Percentiles rank a stretch among this genome's conserved stretches.
These are phyloP conservation scores for Gallinago nigripennis DNA, from an alignment of 2,797 vertebrate genomes.

Conservation along the genomic window DNA sequence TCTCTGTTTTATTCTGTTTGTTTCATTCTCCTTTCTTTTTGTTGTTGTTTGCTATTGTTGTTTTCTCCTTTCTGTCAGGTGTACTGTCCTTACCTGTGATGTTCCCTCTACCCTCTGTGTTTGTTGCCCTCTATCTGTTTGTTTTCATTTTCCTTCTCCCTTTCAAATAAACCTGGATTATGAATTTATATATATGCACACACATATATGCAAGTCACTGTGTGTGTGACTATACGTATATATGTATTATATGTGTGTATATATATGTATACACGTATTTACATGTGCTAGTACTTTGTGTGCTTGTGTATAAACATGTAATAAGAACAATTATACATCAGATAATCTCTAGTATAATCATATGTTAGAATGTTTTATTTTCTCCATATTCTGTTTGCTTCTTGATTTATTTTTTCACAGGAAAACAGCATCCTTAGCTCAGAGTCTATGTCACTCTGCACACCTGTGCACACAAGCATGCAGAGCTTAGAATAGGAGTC, in stretches of 20 bases:
- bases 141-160: neutral
- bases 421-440: neutral
- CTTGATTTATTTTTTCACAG: neutral
- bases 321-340: rapidly evolving
- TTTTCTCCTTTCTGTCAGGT: slow-evolving; percentile 4
- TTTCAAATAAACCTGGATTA: neutral
- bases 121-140: neutral
- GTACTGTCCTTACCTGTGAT: neutral
- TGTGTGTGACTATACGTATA: neutral
- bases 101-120: neutral
- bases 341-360: neutral
- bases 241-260: no score
- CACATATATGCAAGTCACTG: neutral
- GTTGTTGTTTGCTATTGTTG: neutral
- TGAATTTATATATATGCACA: neutral
- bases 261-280: neutral
- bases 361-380: neutral
- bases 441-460: neutral
- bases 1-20: neutral
- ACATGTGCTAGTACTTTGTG: neutral
- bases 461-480: no score
- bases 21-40: neutral
- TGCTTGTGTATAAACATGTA: neutral
- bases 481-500: neutral
- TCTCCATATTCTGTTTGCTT: neutral